phyloP scores from a whole-genome alignment of 2,888 invertebrate species.

The Sarcophaga rosellei region DNA sequence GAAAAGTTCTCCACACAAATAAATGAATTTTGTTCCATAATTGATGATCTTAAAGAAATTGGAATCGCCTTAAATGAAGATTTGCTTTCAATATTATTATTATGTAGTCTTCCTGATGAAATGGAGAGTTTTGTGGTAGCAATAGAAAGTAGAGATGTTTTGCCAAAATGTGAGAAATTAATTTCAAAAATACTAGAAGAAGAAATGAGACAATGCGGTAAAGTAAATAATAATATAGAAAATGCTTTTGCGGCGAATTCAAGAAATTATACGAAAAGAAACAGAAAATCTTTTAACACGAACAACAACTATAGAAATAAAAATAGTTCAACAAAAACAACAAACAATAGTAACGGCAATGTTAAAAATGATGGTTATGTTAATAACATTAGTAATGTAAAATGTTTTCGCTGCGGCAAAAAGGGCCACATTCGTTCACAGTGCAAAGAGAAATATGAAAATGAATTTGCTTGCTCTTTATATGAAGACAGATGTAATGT shows the following conservation, averaged over 20 bases:
- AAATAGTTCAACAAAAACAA: neutral
- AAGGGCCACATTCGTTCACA: slow-evolving; percentile 32
- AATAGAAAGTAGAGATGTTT: slow-evolving; percentile 54
- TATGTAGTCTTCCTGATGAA: slow-evolving; percentile 56
- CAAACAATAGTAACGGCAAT: neutral
- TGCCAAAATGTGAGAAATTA: slow-evolving; percentile 47
- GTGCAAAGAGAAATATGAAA: slow-evolving; percentile 26
- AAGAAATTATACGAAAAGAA: too few species aligned
- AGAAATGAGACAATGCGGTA: slow-evolving; percentile 1
- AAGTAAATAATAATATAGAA: neutral
- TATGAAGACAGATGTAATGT: neutral
- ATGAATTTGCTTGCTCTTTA: slow-evolving; percentile 38
- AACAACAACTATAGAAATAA: neutral
- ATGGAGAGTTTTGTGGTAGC: slow-evolving; percentile 59
- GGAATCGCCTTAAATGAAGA: slow-evolving; percentile 36
- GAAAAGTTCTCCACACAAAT: slow-evolving; percentile 10
- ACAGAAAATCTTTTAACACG: neutral
- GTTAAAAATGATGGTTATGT: neutral
- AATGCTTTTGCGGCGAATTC: too few species aligned
- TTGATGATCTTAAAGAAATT: slow-evolving; percentile 57
- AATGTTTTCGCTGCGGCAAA: slow-evolving; percentile 40
- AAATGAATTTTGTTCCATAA: slow-evolving; percentile 40
- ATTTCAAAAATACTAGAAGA: slow-evolving; percentile 52
- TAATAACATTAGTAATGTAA: slow-evolving; percentile 37
- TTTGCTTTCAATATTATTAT: slow-evolving; percentile 53